Percentiles rank a stretch among this genome's conserved stretches.
Evolutionary conservation across 2,113 vertebrate genomes (phyloP).

Genomic region (Coracopsis vasa): DNA sequence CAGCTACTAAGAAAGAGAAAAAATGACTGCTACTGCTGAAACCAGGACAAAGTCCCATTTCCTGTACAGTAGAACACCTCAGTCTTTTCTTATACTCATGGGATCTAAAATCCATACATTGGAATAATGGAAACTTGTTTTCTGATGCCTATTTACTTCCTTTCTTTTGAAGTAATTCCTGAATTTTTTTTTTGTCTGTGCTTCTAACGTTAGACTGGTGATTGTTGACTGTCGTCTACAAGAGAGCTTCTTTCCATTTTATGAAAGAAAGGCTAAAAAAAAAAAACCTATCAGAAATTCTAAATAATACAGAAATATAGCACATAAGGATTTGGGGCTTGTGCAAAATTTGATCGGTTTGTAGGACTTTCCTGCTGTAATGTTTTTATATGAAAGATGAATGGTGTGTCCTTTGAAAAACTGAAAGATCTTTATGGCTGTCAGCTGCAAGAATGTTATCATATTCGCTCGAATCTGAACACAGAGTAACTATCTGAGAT

Average conservation of each 20-base stretch:
- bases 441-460: background rate
- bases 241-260: background rate
- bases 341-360: background rate
- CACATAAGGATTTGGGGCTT: background rate
- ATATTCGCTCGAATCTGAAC: background rate
- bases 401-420: background rate
- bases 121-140: background rate
- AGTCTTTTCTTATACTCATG: background rate
- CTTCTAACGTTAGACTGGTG: background rate
- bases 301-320: background rate
- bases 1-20: too few relatives aligned
- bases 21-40: too few relatives aligned
- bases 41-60: background rate
- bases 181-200: background rate
- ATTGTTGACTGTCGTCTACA: background rate
- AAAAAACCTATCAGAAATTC: background rate
- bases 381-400: background rate
- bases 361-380: background rate
- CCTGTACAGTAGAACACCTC: background rate
- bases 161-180: background rate
- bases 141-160: background rate
- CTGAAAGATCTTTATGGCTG: background rate
- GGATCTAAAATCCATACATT: background rate
- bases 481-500: background rate
- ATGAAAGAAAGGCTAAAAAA: background rate